Evolutionary conservation across 2,888 invertebrate species (phyloP).

Genomic region (Drosophila austrosaltans): DNA sequence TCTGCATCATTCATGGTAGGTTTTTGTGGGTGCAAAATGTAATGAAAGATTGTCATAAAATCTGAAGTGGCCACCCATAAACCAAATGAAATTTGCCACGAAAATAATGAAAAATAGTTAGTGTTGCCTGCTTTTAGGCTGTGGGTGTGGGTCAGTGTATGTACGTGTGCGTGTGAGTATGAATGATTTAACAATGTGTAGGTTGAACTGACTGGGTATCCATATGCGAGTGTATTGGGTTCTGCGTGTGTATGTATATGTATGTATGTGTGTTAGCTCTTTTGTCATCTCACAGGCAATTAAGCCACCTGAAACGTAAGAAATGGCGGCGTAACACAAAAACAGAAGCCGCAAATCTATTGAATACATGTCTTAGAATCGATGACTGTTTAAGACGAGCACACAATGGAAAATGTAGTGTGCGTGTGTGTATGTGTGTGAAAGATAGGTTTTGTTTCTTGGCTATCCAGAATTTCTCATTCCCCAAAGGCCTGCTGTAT

Average conservation of each 20-base stretch:
- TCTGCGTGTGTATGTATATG: background rate
- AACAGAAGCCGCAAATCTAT: slow-evolving; percentile 39
- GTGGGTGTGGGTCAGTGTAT: slow-evolving; percentile 51
- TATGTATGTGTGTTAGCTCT: slow-evolving; percentile 22
- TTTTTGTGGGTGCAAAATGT: slow-evolving; percentile 29
- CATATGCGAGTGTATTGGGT: background rate
- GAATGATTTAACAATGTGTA: background rate
- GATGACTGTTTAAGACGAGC: slow-evolving; percentile 23
- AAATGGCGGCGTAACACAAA: slow-evolving; percentile 41
- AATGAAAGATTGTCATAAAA: slow-evolving; percentile 46
- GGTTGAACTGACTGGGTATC: background rate
- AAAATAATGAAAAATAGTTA: slow-evolving; percentile 27
- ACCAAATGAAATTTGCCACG: slow-evolving; percentile 8
- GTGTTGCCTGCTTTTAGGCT: slow-evolving; percentile 15
- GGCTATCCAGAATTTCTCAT: slow-evolving; percentile 20
- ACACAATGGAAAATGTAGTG: slow-evolving; percentile 13
- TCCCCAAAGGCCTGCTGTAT: slow-evolving; percentile 35
- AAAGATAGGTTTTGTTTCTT: background rate
- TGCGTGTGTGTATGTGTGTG: slow-evolving; percentile 11
- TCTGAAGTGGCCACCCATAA: slow-evolving; percentile 37
- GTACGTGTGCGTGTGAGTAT: background rate
- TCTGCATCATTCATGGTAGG: slow-evolving; percentile 42
- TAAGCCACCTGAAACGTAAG: slow-evolving; percentile 60
- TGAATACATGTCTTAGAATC: slow-evolving; percentile 35
- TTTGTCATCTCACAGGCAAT: slow-evolving; percentile 68